These are phyloP conservation scores for Mormoops blainvillei DNA, from an alignment of 2,113 vertebrate genomes.

Conservation along the genomic window DNA sequence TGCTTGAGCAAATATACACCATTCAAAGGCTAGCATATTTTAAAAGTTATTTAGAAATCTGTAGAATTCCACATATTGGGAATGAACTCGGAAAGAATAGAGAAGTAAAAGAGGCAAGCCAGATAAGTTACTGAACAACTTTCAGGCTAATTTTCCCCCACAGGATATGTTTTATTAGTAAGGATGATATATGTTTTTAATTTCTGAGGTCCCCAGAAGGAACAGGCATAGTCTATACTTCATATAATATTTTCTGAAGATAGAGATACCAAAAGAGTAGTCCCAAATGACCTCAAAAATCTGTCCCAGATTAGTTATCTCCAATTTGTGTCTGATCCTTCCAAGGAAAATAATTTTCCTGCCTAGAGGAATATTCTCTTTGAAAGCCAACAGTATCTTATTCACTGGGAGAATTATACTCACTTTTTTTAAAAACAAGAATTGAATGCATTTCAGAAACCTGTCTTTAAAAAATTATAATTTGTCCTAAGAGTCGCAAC, in stretches of 20 bases:
- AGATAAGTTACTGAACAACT: not conserved
- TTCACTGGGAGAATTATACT: not conserved
- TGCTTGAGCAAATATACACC: constrained; percentile 34
- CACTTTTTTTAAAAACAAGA: not conserved
- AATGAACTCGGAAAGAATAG: not conserved
- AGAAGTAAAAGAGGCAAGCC: not conserved
- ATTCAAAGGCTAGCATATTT: constrained; percentile 8
- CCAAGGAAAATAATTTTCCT: not conserved
- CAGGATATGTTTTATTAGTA: not conserved
- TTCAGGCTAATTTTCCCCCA: not conserved
- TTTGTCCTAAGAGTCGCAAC: not conserved
- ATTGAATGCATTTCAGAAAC: not conserved
- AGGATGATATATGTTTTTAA: constrained; percentile 13
- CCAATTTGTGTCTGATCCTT: not conserved
- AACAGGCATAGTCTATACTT: not conserved
- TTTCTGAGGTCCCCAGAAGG: not conserved
- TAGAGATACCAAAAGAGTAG: not conserved
- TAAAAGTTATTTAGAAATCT: constrained; percentile 40
- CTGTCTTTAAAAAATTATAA: not conserved
- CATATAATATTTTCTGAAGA: not conserved
- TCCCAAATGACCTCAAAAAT: not conserved
- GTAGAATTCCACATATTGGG: not conserved
- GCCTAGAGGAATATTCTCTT: not conserved
- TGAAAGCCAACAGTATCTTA: not conserved
- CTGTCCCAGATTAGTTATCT: not conserved